These are phyloP conservation scores for Chaetura pelagica DNA, from an alignment of 2,113 vertebrate genomes.

Conservation along the genomic window DNA sequence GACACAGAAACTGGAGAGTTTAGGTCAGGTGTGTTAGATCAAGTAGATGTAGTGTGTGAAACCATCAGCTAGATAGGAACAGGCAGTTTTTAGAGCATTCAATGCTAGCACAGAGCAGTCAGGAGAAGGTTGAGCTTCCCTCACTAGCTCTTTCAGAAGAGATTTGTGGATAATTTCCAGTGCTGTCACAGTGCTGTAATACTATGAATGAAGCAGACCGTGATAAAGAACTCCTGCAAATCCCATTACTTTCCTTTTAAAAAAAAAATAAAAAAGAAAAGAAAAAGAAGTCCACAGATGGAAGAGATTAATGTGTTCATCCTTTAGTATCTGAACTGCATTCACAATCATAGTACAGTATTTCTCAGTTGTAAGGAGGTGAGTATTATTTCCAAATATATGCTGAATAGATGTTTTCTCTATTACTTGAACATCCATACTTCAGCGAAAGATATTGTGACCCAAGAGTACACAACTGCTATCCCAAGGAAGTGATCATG, in stretches of 20 bases:
- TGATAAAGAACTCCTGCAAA: background rate
- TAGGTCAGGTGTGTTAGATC: background rate
- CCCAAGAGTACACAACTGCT: background rate
- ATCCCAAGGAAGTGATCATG: background rate
- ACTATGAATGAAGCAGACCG: background rate
- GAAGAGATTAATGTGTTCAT: slow-evolving; percentile 8
- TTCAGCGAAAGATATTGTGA: background rate
- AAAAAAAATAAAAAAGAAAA: no score
- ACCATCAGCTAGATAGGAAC: background rate
- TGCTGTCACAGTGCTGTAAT: background rate
- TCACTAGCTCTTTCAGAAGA: background rate
- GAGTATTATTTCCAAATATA: background rate
- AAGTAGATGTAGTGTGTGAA: background rate
- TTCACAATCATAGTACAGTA: background rate
- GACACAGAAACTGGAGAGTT: background rate
- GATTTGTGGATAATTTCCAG: slow-evolving; percentile 5
- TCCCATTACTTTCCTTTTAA: background rate
- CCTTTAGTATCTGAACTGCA: background rate
- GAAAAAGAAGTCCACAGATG: background rate
- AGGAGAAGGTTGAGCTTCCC: background rate
- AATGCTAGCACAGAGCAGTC: background rate
- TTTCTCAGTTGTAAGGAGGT: background rate
- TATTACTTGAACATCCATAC: background rate
- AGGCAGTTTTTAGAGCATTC: background rate
- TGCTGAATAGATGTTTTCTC: background rate